Conservation (phyloP, 2,888 invertebrate genomes). For the Euphydryas editha region DNA sequence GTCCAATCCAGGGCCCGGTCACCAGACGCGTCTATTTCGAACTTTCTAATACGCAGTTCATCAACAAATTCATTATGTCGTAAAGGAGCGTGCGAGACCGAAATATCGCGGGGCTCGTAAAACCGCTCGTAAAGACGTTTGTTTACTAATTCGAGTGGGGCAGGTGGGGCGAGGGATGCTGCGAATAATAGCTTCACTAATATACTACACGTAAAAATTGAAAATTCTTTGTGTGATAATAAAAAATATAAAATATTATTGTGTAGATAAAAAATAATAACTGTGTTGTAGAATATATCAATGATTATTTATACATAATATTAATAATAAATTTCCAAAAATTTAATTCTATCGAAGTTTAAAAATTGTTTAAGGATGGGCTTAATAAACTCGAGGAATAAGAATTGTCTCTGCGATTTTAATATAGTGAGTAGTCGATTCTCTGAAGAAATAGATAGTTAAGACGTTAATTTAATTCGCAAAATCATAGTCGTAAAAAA, state of each 20-base stretch:
- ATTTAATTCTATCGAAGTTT: neutral
- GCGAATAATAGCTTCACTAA: conserved; percentile 61
- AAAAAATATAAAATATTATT: too few species aligned
- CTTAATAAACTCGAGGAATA: neutral
- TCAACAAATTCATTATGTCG: conserved; percentile 84
- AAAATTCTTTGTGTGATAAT: neutral
- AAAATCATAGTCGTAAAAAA: neutral
- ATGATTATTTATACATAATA: neutral
- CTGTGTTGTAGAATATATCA: neutral
- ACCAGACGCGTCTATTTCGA: conserved; percentile 79
- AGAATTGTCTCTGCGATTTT: neutral
- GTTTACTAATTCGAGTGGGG: conserved; percentile 83
- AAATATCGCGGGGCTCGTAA: conserved; percentile 83
- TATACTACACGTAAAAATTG: conserved; percentile 42
- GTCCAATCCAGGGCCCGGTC: conserved; percentile 56
- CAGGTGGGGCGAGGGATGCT: conserved; percentile 79
- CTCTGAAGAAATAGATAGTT: neutral
- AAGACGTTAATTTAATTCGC: neutral
- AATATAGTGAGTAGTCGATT: neutral
- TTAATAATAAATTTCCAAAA: neutral
- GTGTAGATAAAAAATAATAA: too few species aligned
- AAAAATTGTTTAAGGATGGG: neutral
- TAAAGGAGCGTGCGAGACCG: conserved; percentile 80
- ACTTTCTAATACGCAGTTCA: conserved; percentile 83
- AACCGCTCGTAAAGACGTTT: conserved; percentile 83